phyloP scores from a whole-genome alignment of 2,888 invertebrate species.

The Cynaeus angustus region DNA sequence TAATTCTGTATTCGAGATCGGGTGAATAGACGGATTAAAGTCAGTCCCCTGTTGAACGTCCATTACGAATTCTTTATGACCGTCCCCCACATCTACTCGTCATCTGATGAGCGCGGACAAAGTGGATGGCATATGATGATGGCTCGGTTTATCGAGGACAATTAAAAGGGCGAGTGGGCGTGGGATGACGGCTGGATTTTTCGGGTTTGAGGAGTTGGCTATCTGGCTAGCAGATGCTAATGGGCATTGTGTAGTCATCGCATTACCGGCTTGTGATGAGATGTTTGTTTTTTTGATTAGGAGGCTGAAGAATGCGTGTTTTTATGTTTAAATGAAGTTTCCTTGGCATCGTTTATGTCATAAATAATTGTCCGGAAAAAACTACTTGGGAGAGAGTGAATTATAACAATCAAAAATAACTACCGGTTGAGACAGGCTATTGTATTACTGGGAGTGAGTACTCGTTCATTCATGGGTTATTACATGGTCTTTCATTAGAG shows the following conservation, averaged over 20 bases:
- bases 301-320: neutral
- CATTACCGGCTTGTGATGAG: neutral
- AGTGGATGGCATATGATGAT: neutral
- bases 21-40: constrained; percentile 25
- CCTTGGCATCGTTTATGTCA: neutral
- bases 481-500: neutral
- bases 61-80: constrained; percentile 70
- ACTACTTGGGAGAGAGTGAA: neutral
- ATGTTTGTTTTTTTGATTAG: neutral
- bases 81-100: constrained; percentile 61
- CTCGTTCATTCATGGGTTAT: constrained; percentile 5
- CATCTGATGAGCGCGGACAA: constrained; percentile 9
- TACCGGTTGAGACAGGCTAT: neutral
- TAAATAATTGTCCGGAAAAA: neutral
- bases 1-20: neutral
- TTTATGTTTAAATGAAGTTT: neutral
- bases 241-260: neutral
- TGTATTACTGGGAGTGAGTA: constrained; percentile 2
- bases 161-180: constrained; percentile 19
- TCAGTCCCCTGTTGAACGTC: constrained; percentile 59
- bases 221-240: neutral
- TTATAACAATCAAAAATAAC: constrained; percentile 3
- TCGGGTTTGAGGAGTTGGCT: neutral
- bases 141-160: constrained; percentile 10
- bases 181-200: neutral